Evolutionary conservation across 2,888 invertebrate genomes (phyloP), one percentile per base, ranked within the genome.

Genomic region (Odontomyia ornata): DNA sequence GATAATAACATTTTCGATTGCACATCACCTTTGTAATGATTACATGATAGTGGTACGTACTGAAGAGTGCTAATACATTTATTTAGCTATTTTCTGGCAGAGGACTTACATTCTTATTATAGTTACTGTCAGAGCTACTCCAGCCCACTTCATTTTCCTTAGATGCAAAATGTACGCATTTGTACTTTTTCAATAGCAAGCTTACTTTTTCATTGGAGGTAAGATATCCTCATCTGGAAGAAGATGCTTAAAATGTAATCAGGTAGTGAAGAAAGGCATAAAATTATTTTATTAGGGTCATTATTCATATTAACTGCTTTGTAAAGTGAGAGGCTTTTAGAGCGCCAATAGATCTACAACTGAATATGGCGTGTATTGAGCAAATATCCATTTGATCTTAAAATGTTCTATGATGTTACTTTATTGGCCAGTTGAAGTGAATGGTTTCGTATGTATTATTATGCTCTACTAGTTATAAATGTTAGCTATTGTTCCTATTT

Each of bases 1-100:
- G 71, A 71, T 71, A 71, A 47, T 71, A 67, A 67, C 43, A 36
- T 71, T 64, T 64, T 30, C 25, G 64, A 64, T 64, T 64, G 28
- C 30, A 5, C 64, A 30, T 30, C 64, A 30, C 13, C n/a, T 30
- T 21, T 27, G n/a, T 5, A 18, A 18, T 64, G 18, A 64, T 64
- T n/a, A 30, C 30, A 64, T n/a, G 64, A 13, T 28, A n/a, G 15
- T 15, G 15, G 30, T 15, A 64, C 28, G 21, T 28, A 36, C 36
- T 15, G 1, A 30, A 13, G 64, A 27, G 23, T n/a, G 30, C 7
- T 21, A 28, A n/a, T 64, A 28, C 5, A 15, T 28, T 64, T 64
- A 25, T 64, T 28, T 15, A 5, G 3, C 7, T 13, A 27, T 36
- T 36, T 36, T 36, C 64, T n/a, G 5, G 28, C 15, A n/a, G 5